Evolutionary conservation across 1,140 invertebrate species (phyloP).

Genomic region (Drosophila arawakana): DNA sequence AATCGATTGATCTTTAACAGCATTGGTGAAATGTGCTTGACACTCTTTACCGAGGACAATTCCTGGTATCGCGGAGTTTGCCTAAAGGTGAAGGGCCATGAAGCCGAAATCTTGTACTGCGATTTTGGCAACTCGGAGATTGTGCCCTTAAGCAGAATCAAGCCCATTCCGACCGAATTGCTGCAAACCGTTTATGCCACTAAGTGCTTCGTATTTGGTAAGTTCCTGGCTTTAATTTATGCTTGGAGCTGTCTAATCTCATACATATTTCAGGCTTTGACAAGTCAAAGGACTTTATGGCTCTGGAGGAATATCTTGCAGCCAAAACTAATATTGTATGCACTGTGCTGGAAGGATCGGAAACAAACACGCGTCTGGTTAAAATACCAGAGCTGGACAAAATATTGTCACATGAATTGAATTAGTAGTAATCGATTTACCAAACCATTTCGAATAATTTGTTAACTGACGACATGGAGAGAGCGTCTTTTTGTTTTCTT

Average conservation of each 20-base stretch:
- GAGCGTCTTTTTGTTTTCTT: constrained; percentile 16
- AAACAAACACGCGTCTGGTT: constrained; percentile 43
- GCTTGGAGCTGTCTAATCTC: neutral
- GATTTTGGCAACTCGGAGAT: constrained; percentile 59
- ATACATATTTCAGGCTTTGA: constrained; percentile 50
- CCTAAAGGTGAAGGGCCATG: constrained; percentile 10
- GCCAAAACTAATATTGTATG: constrained; percentile 8
- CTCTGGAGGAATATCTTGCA: constrained; percentile 32
- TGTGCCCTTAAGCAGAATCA: constrained; percentile 37
- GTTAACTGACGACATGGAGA: constrained; percentile 21
- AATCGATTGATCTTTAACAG: constrained; percentile 21
- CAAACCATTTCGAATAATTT: neutral
- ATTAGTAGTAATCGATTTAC: constrained; percentile 12
- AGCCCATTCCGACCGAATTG: constrained; percentile 38
- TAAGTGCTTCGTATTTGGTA: constrained; percentile 63
- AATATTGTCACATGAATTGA: constrained; percentile 18
- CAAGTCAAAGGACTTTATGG: constrained; percentile 26
- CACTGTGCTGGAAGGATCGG: constrained; percentile 35
- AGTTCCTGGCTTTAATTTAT: neutral
- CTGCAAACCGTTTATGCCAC: constrained; percentile 28
- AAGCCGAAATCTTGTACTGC: constrained; percentile 33
- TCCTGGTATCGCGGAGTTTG: constrained; percentile 65
- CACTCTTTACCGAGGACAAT: constrained; percentile 45
- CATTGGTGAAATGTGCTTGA: constrained; percentile 56
- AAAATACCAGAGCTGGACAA: constrained; percentile 32